Percentiles rank a stretch among this genome's conserved stretches.
phyloP scores from a whole-genome alignment of 2,113 vertebrate species.

The Peromyscus californicus region DNA sequence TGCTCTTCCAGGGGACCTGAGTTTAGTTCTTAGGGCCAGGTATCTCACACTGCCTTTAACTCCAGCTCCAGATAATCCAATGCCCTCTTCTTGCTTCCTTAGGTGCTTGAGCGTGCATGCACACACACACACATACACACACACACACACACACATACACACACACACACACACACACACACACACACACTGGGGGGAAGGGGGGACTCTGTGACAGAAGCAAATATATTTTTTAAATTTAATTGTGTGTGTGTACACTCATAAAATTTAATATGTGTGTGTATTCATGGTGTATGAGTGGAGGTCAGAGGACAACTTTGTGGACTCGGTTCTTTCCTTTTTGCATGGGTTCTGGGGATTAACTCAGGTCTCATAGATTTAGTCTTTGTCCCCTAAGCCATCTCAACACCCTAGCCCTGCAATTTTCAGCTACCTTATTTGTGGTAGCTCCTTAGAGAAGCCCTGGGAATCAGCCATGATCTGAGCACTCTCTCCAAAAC shows the following conservation, averaged over 20 bases:
- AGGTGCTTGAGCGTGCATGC: fast-evolving
- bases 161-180: not conserved
- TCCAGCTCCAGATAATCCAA: not conserved
- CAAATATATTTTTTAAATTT: not conserved
- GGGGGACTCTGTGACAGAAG: not conserved
- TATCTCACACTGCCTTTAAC: not conserved
- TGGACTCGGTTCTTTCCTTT: not conserved
- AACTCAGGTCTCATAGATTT: not conserved
- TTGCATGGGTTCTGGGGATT: not conserved
- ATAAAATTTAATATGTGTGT: not conserved
- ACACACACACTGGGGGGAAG: not conserved
- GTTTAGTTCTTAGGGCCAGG: not conserved
- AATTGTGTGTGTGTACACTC: not conserved
- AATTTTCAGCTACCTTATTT: not conserved
- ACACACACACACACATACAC: not conserved
- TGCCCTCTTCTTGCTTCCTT: not conserved
- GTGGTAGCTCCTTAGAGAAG: not conserved
- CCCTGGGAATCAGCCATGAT: not conserved
- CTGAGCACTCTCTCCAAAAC: not conserved
- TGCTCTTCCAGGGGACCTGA: not conserved
- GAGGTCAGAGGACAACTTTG: not conserved
- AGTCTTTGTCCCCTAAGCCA: not conserved
- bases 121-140: no score
- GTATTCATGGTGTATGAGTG: not conserved
- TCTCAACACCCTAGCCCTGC: not conserved